phyloP scores from a whole-genome alignment of 1,140 invertebrate species.

The Ceratitis capitata region DNA sequence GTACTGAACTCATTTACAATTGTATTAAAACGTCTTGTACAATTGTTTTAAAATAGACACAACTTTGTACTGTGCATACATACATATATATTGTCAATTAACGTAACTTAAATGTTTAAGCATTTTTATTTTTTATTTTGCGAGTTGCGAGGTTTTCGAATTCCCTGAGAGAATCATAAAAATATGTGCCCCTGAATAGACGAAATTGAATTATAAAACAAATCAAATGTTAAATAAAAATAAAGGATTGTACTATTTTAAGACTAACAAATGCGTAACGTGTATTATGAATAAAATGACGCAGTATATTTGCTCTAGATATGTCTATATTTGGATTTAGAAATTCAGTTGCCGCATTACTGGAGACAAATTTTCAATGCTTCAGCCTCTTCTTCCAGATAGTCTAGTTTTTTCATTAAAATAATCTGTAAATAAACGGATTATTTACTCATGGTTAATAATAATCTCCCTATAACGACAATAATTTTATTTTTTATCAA shows the following conservation, averaged over 20 bases:
- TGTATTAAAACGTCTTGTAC: not conserved
- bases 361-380: constrained; percentile 58
- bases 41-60: not conserved
- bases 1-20: not conserved
- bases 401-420: constrained; percentile 81
- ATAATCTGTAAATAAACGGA: constrained; percentile 76
- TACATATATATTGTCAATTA: not conserved
- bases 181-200: not conserved
- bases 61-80: not conserved
- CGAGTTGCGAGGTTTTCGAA: not conserved
- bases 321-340: too few species aligned
- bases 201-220: constrained; percentile 1
- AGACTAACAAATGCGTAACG: not conserved
- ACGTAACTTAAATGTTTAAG: not conserved
- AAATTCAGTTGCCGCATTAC: too few species aligned
- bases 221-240: not conserved
- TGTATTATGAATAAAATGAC: too few species aligned
- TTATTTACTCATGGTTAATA: too few species aligned
- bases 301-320: too few species aligned
- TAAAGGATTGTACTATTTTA: constrained; percentile 2
- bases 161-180: not conserved
- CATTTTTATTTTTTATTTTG: too few species aligned
- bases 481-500: too few species aligned
- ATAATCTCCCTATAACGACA: too few species aligned
- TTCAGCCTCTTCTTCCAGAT: constrained; percentile 81